Evolutionary conservation across 2,113 vertebrate genomes (phyloP).

Genomic region (Pterocles orientalis): DNA sequence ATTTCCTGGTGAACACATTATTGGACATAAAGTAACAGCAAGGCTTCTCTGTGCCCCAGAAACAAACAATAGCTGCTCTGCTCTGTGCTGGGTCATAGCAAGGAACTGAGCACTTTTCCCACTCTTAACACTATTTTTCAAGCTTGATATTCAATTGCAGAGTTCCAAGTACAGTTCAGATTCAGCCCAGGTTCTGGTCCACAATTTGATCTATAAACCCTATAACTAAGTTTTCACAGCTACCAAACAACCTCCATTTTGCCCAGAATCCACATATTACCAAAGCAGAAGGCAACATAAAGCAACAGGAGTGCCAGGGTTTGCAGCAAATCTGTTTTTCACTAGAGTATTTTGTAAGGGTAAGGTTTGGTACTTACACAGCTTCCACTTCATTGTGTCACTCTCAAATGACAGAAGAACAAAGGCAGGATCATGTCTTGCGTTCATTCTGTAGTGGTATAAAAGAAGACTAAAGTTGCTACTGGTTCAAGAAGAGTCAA

Average conservation of each 20-base stretch:
- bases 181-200: background rate
- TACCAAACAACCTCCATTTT: background rate
- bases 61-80: background rate
- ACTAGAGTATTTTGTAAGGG: background rate
- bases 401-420: background rate
- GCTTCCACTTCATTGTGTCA: background rate
- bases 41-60: background rate
- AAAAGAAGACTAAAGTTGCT: background rate
- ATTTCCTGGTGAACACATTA: background rate
- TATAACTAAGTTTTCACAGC: background rate
- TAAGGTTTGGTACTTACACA: background rate
- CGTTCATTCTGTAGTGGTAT: background rate
- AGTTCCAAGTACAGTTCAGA: background rate
- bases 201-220: background rate
- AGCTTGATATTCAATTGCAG: background rate
- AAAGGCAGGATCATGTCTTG: background rate
- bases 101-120: background rate
- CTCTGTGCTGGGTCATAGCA: background rate
- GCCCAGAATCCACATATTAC: background rate
- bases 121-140: background rate
- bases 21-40: background rate
- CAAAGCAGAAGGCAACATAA: background rate
- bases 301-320: background rate
- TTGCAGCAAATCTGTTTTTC: background rate
- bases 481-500: background rate